Percentiles rank a stretch among this genome's conserved stretches.
Evolutionary conservation across 2,888 invertebrate species (phyloP).

Genomic region (Drosophila macrospina): DNA sequence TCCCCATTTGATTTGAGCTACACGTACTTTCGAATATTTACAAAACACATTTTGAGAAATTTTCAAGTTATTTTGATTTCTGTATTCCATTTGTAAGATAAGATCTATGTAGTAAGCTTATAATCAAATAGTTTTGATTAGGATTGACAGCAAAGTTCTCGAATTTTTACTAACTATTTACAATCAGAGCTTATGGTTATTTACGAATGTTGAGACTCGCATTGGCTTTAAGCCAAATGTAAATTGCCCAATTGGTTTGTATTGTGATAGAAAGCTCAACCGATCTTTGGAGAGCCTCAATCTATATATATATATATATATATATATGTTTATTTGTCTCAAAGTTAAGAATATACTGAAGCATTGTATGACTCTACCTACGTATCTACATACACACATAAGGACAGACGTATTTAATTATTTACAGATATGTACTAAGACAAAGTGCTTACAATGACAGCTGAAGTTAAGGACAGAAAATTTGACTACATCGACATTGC

Average conservation of each 20-base stretch:
- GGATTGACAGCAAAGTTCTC: conserved; percentile 36
- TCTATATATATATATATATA: conserved; percentile 17
- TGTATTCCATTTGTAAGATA: conserved; percentile 24
- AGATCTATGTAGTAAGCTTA: conserved; percentile 31
- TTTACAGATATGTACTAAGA: conserved; percentile 61
- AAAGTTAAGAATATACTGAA: conserved; percentile 26
- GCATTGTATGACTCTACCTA: conserved; percentile 42
- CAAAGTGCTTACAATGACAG: conserved; percentile 30
- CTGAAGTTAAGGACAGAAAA: conserved; percentile 32
- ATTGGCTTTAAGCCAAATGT: conserved; percentile 65
- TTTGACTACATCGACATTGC: conserved; percentile 45
- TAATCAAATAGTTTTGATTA: conserved; percentile 47
- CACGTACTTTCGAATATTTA: conserved; percentile 58
- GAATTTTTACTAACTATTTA: conserved; percentile 71
- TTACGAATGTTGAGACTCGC: conserved; percentile 33
- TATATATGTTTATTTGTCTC: conserved; percentile 27
- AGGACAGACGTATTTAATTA: conserved; percentile 44
- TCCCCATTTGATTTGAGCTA: conserved; percentile 51
- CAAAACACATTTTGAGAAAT: conserved; percentile 46
- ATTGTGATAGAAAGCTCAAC: conserved; percentile 11
- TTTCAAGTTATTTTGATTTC: conserved; percentile 39
- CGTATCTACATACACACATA: conserved; percentile 26
- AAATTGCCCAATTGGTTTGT: conserved; percentile 33
- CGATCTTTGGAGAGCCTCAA: conserved; percentile 19
- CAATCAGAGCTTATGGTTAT: conserved; percentile 35